Percentiles rank a stretch among this genome's conserved stretches.
phyloP scores from a whole-genome alignment of 23 tunicate genomes.

The Oikopleura albicans region DNA sequence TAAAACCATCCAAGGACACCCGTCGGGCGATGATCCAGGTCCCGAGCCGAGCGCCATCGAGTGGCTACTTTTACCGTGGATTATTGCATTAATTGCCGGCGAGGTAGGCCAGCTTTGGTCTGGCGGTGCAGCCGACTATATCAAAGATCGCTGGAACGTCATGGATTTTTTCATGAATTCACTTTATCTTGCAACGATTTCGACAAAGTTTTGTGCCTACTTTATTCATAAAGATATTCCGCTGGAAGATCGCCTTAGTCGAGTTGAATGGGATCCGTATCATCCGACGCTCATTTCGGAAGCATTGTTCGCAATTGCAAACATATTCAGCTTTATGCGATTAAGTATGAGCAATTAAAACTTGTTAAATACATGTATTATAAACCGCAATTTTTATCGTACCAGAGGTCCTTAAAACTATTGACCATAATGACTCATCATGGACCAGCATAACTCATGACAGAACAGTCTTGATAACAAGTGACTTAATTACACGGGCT shows the following conservation, averaged over 20 bases:
- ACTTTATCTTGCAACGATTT: neutral
- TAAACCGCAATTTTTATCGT: too few relatives aligned
- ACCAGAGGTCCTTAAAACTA: too few relatives aligned
- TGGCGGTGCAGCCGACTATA: neutral
- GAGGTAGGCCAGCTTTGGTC: neutral
- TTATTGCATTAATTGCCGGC: neutral
- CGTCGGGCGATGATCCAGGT: neutral
- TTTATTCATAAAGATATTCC: neutral
- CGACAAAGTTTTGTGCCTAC: slow-evolving; percentile 5
- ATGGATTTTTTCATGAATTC: slow-evolving; percentile 15
- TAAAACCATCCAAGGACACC: too few relatives aligned
- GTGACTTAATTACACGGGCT: too few relatives aligned
- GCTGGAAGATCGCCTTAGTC: neutral
- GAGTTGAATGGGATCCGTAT: slow-evolving; percentile 12
- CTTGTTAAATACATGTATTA: too few relatives aligned
- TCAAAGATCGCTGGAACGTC: neutral
- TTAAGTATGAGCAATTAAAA: too few relatives aligned
- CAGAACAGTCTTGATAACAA: too few relatives aligned
- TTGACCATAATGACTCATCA: too few relatives aligned
- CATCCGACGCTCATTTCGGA: slow-evolving; percentile 14
- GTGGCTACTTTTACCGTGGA: neutral
- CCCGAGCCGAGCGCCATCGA: neutral
- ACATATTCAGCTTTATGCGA: neutral
- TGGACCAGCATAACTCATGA: too few relatives aligned
- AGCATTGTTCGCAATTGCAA: neutral